Evolutionary conservation across 2,797 vertebrate genomes (phyloP).

Genomic region (Neosilurus mollespiculum): DNA sequence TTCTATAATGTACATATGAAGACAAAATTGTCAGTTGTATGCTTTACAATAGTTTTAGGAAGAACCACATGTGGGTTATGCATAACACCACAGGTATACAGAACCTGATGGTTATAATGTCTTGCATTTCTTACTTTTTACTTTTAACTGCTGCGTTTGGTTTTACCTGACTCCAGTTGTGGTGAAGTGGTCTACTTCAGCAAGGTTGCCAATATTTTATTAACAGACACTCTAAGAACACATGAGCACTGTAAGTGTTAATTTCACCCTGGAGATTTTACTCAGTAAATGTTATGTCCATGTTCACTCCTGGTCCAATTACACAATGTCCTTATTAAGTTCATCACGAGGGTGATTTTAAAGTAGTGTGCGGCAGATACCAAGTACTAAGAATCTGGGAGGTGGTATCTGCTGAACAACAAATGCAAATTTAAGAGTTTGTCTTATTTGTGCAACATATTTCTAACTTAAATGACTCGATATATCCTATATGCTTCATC

Average conservation of each 20-base stretch:
- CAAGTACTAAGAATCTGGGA: neutral
- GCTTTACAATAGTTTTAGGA: neutral
- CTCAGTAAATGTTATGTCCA: neutral
- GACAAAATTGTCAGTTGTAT: neutral
- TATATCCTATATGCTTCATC: conserved; percentile 1
- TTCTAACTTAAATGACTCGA: neutral
- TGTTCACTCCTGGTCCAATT: neutral
- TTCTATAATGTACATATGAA: neutral
- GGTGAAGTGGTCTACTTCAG: neutral
- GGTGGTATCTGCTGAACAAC: neutral
- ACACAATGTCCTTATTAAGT: neutral
- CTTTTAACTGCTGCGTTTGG: neutral
- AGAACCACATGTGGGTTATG: neutral
- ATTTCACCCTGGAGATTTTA: neutral
- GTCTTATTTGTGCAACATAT: neutral
- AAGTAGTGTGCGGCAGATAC: neutral
- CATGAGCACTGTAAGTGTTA: neutral
- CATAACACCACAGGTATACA: neutral
- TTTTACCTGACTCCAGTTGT: neutral
- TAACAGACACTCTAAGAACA: neutral
- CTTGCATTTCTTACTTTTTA: neutral
- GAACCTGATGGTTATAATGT: neutral
- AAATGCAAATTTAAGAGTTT: neutral
- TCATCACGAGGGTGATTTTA: neutral
- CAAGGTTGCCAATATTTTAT: neutral